These are phyloP conservation scores for Xenopus petersii DNA, from an alignment of 2,797 vertebrate species.

Conservation along the genomic window DNA sequence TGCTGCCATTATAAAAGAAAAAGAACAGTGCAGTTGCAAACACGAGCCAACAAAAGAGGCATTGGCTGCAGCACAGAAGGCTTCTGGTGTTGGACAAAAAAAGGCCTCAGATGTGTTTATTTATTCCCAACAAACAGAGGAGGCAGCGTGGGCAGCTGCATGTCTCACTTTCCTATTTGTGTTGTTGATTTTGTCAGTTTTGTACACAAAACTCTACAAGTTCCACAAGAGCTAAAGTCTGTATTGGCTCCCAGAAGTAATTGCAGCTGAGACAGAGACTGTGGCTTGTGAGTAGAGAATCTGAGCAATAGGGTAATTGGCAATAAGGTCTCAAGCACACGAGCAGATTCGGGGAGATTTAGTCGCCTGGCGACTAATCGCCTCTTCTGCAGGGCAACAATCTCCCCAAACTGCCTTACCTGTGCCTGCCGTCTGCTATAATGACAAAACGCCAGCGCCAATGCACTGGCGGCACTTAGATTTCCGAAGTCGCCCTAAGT, in stretches of 20 bases:
- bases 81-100: conserved; percentile 33
- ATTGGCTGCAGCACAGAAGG: conserved; percentile 26
- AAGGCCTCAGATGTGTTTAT: conserved; percentile 33
- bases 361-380: no score
- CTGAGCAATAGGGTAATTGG: no score
- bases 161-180: conserved; percentile 82
- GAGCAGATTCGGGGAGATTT: no score
- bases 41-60: not conserved
- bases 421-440: no score
- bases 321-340: no score
- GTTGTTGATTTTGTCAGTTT: conserved; percentile 76
- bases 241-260: conserved; percentile 72
- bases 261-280: conserved; percentile 72
- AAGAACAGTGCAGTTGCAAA: conserved; percentile 21
- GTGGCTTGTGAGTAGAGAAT: conserved; percentile 72
- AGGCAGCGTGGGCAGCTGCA: conserved; percentile 83
- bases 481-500: no score
- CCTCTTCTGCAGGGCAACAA: no score
- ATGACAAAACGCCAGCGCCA: no score
- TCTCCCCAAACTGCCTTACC: no score
- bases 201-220: conserved; percentile 84
- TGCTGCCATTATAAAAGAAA: not conserved
- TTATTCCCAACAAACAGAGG: conserved; percentile 71
- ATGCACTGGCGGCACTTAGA: no score
- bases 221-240: conserved; percentile 76